phyloP scores from a whole-genome alignment of 1,140 invertebrate genomes.

The Temnothorax curvispinosus region DNA sequence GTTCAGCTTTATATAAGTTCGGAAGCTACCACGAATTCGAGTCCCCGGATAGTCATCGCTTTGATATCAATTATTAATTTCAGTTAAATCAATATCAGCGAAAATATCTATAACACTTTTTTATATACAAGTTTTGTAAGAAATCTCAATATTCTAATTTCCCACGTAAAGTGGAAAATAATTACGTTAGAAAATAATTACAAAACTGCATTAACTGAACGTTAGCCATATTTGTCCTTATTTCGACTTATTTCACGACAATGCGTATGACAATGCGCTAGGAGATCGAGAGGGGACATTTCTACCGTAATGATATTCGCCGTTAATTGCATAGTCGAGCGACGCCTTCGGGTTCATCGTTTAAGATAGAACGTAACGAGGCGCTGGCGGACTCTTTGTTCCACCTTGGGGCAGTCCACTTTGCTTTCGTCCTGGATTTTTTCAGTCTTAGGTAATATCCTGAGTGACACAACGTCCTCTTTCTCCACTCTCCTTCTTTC shows the following conservation, averaged over 20 bases:
- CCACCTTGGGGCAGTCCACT: constrained; percentile 73
- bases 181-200: not conserved
- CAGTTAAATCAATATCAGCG: not conserved
- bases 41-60: not conserved
- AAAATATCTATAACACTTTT: not conserved
- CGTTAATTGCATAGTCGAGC: constrained; percentile 81
- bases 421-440: constrained; percentile 81
- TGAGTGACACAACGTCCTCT: constrained; percentile 70
- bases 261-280: not conserved
- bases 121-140: not conserved
- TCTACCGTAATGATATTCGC: constrained; percentile 77
- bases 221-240: not conserved
- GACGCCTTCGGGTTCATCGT: constrained; percentile 81
- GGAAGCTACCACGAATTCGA: not conserved
- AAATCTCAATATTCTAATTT: not conserved
- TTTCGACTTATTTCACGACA: not conserved
- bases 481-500: constrained; percentile 12
- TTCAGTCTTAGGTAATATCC: constrained; percentile 84
- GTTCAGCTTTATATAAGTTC: constrained; percentile 23
- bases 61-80: constrained; percentile 39
- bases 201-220: not conserved
- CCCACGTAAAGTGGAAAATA: not conserved
- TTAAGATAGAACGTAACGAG: constrained; percentile 74
- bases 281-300: constrained; percentile 28
- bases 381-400: constrained; percentile 80